Conservation (phyloP, 2,797 vertebrate species). For the Thripadectes ignobilis region DNA sequence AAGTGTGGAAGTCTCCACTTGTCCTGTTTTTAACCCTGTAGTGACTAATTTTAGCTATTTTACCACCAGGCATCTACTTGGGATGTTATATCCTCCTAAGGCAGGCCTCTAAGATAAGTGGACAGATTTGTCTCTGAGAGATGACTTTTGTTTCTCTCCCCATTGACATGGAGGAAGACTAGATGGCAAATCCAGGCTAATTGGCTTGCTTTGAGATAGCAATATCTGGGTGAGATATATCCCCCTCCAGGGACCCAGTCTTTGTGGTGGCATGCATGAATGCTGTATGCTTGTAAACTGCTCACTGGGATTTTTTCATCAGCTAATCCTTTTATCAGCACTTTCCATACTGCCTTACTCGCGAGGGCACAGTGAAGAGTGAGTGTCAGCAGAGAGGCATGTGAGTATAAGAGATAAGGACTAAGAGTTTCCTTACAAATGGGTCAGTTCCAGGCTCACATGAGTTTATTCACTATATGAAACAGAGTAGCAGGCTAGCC, state of each 20-base stretch:
- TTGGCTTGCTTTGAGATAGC: not conserved
- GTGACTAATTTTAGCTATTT: constrained; percentile 11
- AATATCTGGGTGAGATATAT: not conserved
- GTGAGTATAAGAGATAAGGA: not conserved
- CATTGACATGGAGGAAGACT: not conserved
- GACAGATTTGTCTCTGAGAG: not conserved
- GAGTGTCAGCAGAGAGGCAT: not conserved
- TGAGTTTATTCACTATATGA: not conserved
- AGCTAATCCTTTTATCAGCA: constrained; percentile 8
- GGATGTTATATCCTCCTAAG: not conserved
- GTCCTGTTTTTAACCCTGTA: not conserved
- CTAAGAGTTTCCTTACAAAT: not conserved
- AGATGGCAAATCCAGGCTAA: not conserved
- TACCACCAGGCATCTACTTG: not conserved
- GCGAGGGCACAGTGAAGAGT: not conserved
- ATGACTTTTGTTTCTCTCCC: not conserved
- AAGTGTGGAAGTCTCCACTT: not conserved
- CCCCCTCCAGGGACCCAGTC: not conserved
- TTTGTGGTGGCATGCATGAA: not conserved
- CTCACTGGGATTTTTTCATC: not conserved
- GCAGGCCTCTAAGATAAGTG: not conserved
- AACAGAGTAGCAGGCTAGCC: not conserved
- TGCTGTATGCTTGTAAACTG: not conserved
- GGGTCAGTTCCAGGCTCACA: not conserved
- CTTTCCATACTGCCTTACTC: not conserved